Conservation (phyloP, 2,113 vertebrate species). For the Notechis scutatus region DNA sequence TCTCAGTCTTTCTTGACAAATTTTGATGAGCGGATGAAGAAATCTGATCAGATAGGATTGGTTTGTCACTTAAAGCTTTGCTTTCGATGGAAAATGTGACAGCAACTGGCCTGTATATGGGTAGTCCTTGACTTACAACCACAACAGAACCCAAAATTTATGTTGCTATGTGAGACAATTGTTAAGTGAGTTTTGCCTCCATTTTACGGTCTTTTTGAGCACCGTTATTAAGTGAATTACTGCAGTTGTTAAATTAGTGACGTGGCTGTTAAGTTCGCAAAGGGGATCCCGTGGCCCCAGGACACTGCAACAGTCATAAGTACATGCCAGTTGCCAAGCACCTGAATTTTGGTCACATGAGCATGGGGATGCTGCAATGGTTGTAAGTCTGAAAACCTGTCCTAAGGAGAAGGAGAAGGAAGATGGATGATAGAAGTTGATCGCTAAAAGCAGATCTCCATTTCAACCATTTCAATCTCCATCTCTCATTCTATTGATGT, state of each 20-base stretch:
- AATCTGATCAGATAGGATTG: neutral
- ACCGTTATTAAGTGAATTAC: neutral
- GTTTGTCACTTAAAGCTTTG: conserved; percentile 1
- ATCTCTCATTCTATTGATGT: conserved; percentile 11
- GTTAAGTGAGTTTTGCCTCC: neutral
- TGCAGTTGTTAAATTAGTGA: neutral
- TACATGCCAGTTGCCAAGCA: neutral
- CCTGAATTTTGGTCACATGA: neutral
- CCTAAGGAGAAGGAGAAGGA: no score
- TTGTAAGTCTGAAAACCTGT: neutral
- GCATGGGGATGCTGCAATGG: no score
- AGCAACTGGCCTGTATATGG: neutral
- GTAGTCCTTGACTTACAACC: neutral
- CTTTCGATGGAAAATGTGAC: neutral
- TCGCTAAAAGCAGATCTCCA: neutral
- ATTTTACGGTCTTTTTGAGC: neutral
- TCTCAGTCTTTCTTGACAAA: neutral
- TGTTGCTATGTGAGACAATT: neutral
- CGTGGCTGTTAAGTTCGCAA: neutral
- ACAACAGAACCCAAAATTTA: neutral
- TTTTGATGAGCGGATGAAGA: neutral
- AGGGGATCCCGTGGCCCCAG: neutral
- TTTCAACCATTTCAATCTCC: neutral
- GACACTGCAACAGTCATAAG: neutral
- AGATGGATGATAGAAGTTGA: no score